phyloP scores from a whole-genome alignment of 2,888 invertebrate species.

The Aphrophora alni region DNA sequence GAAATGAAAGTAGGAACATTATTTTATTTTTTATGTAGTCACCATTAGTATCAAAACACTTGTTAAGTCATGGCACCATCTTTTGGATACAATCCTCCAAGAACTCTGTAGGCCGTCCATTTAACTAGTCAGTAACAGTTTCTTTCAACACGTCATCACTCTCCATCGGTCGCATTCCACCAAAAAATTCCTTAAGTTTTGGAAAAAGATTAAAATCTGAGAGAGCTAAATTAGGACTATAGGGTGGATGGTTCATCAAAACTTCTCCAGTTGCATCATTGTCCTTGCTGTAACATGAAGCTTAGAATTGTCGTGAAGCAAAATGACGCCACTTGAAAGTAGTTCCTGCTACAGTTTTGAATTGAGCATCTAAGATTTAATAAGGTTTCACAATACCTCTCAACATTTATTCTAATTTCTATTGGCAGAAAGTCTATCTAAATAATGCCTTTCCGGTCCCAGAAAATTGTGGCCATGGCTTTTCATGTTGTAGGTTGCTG shows the following conservation, averaged over 20 bases:
- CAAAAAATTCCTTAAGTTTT: not conserved
- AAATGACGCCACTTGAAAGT: slow-evolving; percentile 38
- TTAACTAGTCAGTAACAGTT: not conserved
- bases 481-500: slow-evolving; percentile 26
- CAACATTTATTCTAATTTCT: slow-evolving; percentile 40
- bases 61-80: not conserved
- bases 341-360: slow-evolving; percentile 42
- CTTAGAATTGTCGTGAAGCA: slow-evolving; percentile 46
- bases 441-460: too few relatives aligned
- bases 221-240: not conserved
- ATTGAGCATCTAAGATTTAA: slow-evolving; percentile 37
- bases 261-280: not conserved
- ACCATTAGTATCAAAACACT: too few relatives aligned
- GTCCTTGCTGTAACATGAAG: slow-evolving; percentile 36
- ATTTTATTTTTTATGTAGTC: too few relatives aligned
- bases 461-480: too few relatives aligned
- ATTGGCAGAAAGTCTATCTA: slow-evolving; percentile 39
- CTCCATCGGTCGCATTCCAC: not conserved
- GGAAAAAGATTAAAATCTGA: not conserved
- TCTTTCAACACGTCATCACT: not conserved
- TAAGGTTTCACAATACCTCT: slow-evolving; percentile 38
- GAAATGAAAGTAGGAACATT: too few relatives aligned
- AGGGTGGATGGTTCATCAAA: slow-evolving; percentile 14
- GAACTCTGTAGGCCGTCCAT: not conserved
- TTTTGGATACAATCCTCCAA: not conserved